Evolutionary conservation across 2,888 invertebrate species (phyloP).

Genomic region (Cynaeus angustus): DNA sequence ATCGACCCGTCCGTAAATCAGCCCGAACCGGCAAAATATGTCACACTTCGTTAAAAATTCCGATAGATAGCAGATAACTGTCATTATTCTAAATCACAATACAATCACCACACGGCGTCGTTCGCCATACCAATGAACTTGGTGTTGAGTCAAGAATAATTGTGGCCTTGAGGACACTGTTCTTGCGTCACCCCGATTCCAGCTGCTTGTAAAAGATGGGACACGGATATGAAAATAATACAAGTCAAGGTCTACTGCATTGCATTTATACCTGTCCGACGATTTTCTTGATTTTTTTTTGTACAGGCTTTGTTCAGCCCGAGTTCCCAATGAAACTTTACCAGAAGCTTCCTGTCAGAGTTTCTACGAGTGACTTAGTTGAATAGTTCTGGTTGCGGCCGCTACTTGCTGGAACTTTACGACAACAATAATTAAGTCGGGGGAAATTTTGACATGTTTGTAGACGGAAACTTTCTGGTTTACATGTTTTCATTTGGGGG

Average conservation of each 20-base stretch:
- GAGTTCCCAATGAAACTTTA: conserved; percentile 59
- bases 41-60: conserved; percentile 44
- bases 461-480: conserved; percentile 55
- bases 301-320: conserved; percentile 38
- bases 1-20: conserved; percentile 13
- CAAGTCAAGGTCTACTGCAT: conserved; percentile 63
- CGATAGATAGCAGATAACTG: conserved; percentile 48
- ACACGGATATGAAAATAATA: conserved; percentile 65
- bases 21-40: conserved; percentile 10
- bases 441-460: conserved; percentile 62
- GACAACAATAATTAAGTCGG: conserved; percentile 65
- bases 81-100: conserved; percentile 45
- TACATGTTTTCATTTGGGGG: conserved; percentile 57
- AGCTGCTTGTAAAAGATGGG: conserved; percentile 58
- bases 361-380: conserved; percentile 58
- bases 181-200: conserved; percentile 53
- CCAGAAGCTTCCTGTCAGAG: conserved; percentile 59
- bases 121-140: conserved; percentile 48
- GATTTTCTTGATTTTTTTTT: conserved; percentile 14
- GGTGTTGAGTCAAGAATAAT: conserved; percentile 42
- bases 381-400: conserved; percentile 60
- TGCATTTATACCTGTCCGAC: conserved; percentile 43
- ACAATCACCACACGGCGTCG: conserved; percentile 32
- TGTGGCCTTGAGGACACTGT: conserved; percentile 53
- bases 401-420: conserved; percentile 63